Evolutionary conservation across 1,140 invertebrate species (phyloP), one percentile per base, ranked within the genome.

Genomic region (Lanistes nyassanus): DNA sequence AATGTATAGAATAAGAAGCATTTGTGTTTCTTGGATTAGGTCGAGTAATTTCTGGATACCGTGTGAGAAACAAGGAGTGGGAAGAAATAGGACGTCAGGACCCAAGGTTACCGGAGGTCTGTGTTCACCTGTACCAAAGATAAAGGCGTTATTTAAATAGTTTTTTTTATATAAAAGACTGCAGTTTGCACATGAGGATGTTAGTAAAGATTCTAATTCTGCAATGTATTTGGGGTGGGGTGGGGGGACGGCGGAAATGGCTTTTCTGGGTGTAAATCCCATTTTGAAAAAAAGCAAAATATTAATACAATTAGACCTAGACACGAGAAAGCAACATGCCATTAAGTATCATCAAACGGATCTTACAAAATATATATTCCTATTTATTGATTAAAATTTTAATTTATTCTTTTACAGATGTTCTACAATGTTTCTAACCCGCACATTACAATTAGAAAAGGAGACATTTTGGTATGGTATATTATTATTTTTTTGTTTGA

Each of bases 91-190:
- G 88, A 29, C 77, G 88, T 29, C 84, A 83, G 70, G 82, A 82
- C 34, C 89, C 88, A 31, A 85, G 85, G 72, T 60, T 82, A 67
- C 89, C 89, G 34, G 84, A 90, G 85, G 88, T 90, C 77, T 39
- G 5, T n/a, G 0, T 36, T 29, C 53, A 19, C 36, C 11, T 55
- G 56, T 21, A 0, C 4, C 31, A 2, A 36, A 26, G 6, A 21
- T 23, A 23, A 34, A 9, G 31, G 6, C 39, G 5, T 71, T 53
- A 19, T n/a, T 56, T 47, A 9, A 11, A 47, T 16, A 21, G 13
- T 51, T 11, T 51, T 53, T 5, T 29, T 55, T 53, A 3, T n/a
- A n/a, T n/a, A n/a, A n/a, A n/a, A n/a, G n/a, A n/a, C n/a, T n/a
- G n/a, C n/a, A n/a, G n/a, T n/a, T n/a, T n/a, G n/a, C n/a, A n/a